Percentiles rank a stretch among this genome's conserved stretches.
These are phyloP conservation scores for Chelon labrosus DNA, from an alignment of 2,797 vertebrate species.

Conservation along the genomic window DNA sequence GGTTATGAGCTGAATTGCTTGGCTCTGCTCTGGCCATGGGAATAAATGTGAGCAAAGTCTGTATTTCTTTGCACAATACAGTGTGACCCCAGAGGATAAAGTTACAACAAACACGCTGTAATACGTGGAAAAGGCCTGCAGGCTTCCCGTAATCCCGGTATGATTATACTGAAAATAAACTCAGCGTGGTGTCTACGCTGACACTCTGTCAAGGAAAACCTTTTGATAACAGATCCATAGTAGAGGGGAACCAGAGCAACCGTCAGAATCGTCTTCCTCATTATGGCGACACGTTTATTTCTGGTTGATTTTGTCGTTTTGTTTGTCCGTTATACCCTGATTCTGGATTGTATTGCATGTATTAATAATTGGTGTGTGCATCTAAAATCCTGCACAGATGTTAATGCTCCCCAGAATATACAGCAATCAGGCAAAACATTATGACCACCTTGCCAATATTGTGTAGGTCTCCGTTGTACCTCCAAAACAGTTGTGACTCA, in stretches of 20 bases:
- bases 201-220: constrained; percentile 10
- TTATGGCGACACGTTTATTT: neutral
- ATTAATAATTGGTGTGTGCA: no score
- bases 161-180: constrained; percentile 50
- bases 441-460: no score
- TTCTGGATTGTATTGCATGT: no score
- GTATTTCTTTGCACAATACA: constrained; percentile 53
- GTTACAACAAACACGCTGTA: constrained; percentile 43
- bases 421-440: no score
- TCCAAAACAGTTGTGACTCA: no score
- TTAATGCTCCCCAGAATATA: no score
- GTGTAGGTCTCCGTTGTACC: no score
- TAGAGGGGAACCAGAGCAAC: neutral
- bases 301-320: no score
- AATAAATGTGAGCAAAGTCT: constrained; percentile 60
- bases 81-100: constrained; percentile 42
- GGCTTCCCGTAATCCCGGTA: constrained; percentile 41
- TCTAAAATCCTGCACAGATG: no score
- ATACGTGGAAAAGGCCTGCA: constrained; percentile 33
- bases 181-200: constrained; percentile 12
- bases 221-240: constrained; percentile 17
- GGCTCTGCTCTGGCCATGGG: constrained; percentile 36
- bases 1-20: constrained; percentile 21
- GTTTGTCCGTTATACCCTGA: no score
- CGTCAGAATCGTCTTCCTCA: neutral